A percentile compares a stretch with the other conserved stretches of the same genome.
These are phyloP conservation scores for Caenorhabditis latens DNA, from an alignment of 1,140 invertebrate genomes.

Conservation along the genomic window DNA sequence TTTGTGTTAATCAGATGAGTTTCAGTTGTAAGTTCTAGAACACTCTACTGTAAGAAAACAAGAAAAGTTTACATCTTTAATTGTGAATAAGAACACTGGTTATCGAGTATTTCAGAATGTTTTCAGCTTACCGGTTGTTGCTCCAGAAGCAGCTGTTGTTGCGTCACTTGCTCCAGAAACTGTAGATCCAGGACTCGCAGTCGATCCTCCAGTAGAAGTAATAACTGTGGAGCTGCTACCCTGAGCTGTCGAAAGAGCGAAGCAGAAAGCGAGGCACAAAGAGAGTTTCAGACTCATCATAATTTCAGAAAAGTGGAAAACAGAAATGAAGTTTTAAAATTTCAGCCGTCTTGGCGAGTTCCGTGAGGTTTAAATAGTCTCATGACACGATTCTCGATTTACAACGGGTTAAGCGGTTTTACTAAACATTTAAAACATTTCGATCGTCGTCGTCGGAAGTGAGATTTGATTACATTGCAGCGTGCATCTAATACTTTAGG, in stretches of 20 bases:
- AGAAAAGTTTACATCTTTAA: no score
- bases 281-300: background rate
- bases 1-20: no score
- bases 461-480: background rate
- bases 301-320: background rate
- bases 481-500: slow-evolving; percentile 21
- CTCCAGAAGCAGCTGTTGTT: background rate
- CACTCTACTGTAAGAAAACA: no score
- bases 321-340: background rate
- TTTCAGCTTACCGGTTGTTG: background rate
- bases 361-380: background rate
- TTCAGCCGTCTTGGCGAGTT: background rate
- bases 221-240: no score
- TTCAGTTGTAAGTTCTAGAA: no score
- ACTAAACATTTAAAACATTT: background rate
- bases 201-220: background rate
- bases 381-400: slow-evolving; percentile 6
- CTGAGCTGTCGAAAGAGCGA: background rate
- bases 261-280: background rate
- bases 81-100: no score
- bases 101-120: no score
- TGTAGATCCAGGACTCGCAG: background rate
- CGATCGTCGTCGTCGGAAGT: background rate
- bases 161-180: background rate
- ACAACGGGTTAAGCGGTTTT: background rate